Base-by-base conservation (phyloP, 1,140 invertebrate species). In the Danaus melanippus region DNA sequence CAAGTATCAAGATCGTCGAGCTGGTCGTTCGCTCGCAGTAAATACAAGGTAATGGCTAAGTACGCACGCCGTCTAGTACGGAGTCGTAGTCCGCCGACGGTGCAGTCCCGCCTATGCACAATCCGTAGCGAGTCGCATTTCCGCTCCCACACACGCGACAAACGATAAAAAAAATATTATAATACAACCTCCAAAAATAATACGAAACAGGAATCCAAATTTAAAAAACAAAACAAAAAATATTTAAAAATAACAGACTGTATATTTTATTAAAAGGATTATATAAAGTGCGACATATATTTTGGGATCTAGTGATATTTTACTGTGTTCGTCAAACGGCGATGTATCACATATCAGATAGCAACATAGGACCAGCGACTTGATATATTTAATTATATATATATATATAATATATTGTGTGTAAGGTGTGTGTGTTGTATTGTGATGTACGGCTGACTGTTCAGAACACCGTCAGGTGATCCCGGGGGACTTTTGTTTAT, bases 41-140 rank as follows among this genome's bases (percentile, higher is more conserved):
- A 84, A 86, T 84, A 84, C 84, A 84, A 86, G 84, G 84, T 84
- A 86, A 86, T 86, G 79, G 83, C 76, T 86, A 86, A 86, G 84
- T 86, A 86, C 81, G 84, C 81, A 80, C 79, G 81, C 81, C 66
- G 77, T 71, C 75, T 84, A 84, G 84, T 77, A 76, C 75, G 73
- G 74, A 69, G 73, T 74, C 78, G 74, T 74, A 15, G 15, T 15
- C 15, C 15, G 15, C 75, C 67, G 66, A 62, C 75, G 62, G 72
- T 86, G 82, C 84, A 86, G 79, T 82, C 69, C 78, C 84, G 80
- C 76, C 81, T 80, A 82, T 84, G 82, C 82, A 85, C 84, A 84
- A 82, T 66, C 79, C 66, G 64, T 67, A 73, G 81, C 78, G 77
- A 77, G 81, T 82, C 83, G 81, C 78, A 83, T 83, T 80, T 76